Evolutionary conservation across 2,888 invertebrate genomes (phyloP).

Genomic region (Metacarcinus magister): DNA sequence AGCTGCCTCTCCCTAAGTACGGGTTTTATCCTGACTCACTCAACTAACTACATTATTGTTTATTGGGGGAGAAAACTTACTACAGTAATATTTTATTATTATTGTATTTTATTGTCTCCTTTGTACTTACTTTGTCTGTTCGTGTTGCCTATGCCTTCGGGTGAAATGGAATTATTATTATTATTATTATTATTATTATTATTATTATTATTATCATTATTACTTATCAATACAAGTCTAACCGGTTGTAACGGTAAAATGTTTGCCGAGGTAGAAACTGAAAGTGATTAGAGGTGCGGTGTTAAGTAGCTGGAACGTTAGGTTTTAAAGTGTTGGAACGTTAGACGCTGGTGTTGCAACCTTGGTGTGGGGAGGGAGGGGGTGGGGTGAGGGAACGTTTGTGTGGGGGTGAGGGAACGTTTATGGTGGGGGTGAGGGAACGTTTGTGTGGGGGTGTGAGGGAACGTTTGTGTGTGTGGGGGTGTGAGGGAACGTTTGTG

Average conservation of each 20-base stretch:
- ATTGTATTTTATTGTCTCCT: too few relatives aligned
- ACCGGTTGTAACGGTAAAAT: background rate
- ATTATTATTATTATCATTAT: background rate
- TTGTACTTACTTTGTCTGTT: too few relatives aligned
- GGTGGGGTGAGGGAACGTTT: background rate
- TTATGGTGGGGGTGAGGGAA: too few relatives aligned
- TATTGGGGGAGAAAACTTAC: background rate
- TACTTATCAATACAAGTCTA: background rate
- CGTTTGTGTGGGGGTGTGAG: too few relatives aligned
- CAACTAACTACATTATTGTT: background rate
- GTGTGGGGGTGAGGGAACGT: background rate
- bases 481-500: too few relatives aligned
- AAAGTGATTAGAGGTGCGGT: background rate
- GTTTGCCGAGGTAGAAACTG: background rate
- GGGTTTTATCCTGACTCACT: background rate
- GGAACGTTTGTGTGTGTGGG: too few relatives aligned
- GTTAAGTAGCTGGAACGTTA: background rate
- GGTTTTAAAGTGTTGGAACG: background rate
- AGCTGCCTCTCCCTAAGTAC: background rate
- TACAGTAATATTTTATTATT: background rate
- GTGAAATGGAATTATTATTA: too few relatives aligned
- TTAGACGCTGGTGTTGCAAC: background rate
- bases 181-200: slow-evolving; percentile 20
- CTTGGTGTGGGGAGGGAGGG: background rate
- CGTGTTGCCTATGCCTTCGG: too few relatives aligned